Evolutionary conservation across 2,113 vertebrate species (phyloP).

Genomic region (Bucco capensis): DNA sequence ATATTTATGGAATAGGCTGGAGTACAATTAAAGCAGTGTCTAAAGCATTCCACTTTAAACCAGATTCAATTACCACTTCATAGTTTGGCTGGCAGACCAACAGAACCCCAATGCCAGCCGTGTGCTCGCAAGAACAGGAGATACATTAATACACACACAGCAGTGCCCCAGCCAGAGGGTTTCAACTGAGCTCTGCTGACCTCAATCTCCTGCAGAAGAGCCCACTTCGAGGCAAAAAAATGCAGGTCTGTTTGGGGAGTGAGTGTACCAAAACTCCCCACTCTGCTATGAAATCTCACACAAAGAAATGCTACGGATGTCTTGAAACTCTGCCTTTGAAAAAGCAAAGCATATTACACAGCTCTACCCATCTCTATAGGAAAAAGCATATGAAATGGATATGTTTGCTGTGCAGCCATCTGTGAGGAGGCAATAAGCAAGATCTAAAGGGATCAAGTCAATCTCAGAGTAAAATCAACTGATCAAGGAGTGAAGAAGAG

Average conservation of each 20-base stretch:
- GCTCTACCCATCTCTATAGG: background rate
- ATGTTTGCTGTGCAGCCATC: conserved; percentile 2
- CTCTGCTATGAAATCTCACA: background rate
- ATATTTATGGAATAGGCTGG: conserved; percentile 22
- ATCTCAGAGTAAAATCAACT: background rate
- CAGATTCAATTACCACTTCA: conserved; percentile 59
- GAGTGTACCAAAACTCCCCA: background rate
- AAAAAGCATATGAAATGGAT: background rate
- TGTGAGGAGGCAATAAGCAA: conserved; percentile 20
- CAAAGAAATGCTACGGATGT: background rate
- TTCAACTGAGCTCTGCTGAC: conserved; percentile 4
- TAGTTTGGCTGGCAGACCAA: conserved; percentile 51
- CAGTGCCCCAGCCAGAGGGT: background rate
- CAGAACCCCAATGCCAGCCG: conserved; percentile 56
- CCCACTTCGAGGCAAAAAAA: background rate
- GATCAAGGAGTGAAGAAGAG: background rate
- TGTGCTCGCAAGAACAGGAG: conserved; percentile 59
- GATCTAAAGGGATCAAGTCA: background rate
- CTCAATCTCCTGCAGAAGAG: background rate
- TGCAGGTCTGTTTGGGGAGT: background rate
- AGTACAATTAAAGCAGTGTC: conserved; percentile 55
- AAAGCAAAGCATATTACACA: background rate
- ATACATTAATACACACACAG: conserved; percentile 53
- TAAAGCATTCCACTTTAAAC: conserved; percentile 60
- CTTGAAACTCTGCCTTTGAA: background rate